Percentiles rank a stretch among this genome's conserved stretches.
Conservation (phyloP, 2,888 invertebrate genomes). For the Apodemia hepburni region DNA sequence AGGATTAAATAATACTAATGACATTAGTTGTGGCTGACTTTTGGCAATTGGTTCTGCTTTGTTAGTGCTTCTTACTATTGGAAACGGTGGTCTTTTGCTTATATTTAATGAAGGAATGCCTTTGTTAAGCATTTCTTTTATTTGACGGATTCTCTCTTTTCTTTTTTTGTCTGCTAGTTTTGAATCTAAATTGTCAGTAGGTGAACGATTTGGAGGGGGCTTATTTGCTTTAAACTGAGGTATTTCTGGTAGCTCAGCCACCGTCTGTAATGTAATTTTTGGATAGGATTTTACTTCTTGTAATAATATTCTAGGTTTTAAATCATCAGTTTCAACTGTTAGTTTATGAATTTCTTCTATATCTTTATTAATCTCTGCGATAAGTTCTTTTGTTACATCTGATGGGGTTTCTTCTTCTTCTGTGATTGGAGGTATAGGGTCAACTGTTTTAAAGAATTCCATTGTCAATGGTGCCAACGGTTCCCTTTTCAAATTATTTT, state of each 20-base stretch:
- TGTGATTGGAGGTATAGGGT: constrained; percentile 66
- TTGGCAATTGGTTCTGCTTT: constrained; percentile 82
- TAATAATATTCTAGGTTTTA: constrained; percentile 61
- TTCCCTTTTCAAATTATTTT: constrained; percentile 50
- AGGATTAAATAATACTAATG: constrained; percentile 92
- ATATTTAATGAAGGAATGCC: constrained; percentile 82
- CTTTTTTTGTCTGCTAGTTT: constrained; percentile 76
- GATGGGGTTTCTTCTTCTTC: constrained; percentile 65
- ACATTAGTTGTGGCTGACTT: constrained; percentile 87
- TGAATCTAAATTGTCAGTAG: constrained; percentile 62
- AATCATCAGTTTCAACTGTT: constrained; percentile 65
- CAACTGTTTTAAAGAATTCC: constrained; percentile 62
- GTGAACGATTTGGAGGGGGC: constrained; percentile 47
- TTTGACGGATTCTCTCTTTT: constrained; percentile 83
- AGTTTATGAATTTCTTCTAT: constrained; percentile 74
- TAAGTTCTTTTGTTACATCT: constrained; percentile 58
- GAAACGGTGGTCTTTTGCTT: constrained; percentile 77
- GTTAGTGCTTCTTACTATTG: constrained; percentile 84
- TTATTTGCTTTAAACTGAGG: constrained; percentile 76
- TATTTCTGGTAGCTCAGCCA: constrained; percentile 82
- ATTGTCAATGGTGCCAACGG: constrained; percentile 50
- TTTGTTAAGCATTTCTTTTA: constrained; percentile 85
- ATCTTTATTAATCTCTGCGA: constrained; percentile 70
- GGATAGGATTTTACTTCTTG: constrained; percentile 75
- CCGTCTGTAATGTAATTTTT: constrained; percentile 81